Conservation (phyloP, 2,797 vertebrate species). For the Ctenochaetus hawaiiensis region DNA sequence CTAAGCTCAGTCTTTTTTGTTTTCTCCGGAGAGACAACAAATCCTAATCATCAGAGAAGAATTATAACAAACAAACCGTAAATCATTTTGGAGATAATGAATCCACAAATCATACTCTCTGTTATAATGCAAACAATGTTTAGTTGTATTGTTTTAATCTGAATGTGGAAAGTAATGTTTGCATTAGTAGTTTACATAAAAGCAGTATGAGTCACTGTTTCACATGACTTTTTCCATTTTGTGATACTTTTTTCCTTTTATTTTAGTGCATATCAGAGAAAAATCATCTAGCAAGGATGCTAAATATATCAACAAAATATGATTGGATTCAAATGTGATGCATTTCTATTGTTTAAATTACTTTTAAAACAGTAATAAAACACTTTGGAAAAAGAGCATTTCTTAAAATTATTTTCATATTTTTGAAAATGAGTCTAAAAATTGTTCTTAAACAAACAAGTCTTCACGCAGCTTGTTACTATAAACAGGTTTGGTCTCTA, state of each 20-base stretch:
- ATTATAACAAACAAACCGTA: conserved; percentile 22
- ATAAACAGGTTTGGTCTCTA: conserved; percentile 38
- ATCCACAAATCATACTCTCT: conserved; percentile 31
- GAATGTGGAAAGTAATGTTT: conserved; percentile 9
- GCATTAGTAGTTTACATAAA: not conserved
- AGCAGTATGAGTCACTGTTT: not conserved
- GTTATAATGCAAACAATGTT: conserved; percentile 16
- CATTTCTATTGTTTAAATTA: not conserved
- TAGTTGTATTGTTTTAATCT: not conserved
- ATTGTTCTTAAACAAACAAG: conserved; percentile 9
- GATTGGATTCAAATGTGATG: conserved; percentile 6
- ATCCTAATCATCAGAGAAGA: conserved; percentile 49
- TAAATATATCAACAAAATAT: not conserved
- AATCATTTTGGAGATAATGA: conserved; percentile 35
- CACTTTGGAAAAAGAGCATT: not conserved
- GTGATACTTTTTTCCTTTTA: not conserved
- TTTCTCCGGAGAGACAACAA: conserved; percentile 38
- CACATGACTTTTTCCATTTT: not conserved
- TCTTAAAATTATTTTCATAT: not conserved
- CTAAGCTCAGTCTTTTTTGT: conserved; percentile 49
- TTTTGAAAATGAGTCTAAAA: not conserved
- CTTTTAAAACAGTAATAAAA: not conserved
- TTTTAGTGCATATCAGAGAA: not conserved
- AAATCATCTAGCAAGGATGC: not conserved
- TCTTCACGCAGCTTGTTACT: conserved; percentile 8